Evolutionary conservation across 1,140 invertebrate species (phyloP).

Genomic region (Heterodera carotae): DNA sequence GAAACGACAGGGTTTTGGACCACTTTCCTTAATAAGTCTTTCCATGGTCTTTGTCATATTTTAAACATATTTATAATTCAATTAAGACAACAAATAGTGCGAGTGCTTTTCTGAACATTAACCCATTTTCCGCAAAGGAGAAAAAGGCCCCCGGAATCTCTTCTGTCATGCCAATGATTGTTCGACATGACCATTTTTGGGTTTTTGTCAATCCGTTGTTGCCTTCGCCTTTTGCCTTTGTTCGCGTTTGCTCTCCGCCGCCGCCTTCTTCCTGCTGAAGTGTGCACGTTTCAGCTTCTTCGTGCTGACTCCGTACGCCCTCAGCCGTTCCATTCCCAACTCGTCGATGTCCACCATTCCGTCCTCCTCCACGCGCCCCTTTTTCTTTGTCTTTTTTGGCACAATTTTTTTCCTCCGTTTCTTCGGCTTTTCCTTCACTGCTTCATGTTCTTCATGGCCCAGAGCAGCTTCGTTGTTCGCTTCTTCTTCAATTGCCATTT

Average conservation of each 20-base stretch:
- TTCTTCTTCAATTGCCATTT: constrained; percentile 22
- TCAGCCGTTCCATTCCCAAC: constrained; percentile 77
- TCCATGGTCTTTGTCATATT: too few species aligned
- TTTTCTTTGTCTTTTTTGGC: constrained; percentile 44
- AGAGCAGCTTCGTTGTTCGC: constrained; percentile 32
- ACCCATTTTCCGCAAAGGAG: too few species aligned
- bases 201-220: too few species aligned
- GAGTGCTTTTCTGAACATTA: too few species aligned
- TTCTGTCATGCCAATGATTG: too few species aligned
- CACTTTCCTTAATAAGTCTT: too few species aligned
- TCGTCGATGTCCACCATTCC: constrained; percentile 24
- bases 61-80: too few species aligned
- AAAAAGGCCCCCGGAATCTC: too few species aligned
- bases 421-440: constrained; percentile 4
- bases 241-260: neutral
- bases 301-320: constrained; percentile 86
- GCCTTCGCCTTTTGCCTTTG: neutral
- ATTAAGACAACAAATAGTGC: too few species aligned
- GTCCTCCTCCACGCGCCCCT: constrained; percentile 28
- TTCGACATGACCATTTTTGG: too few species aligned
- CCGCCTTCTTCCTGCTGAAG: constrained; percentile 37
- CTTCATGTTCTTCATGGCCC: constrained; percentile 16
- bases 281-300: constrained; percentile 78
- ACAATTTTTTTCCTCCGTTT: constrained; percentile 42
- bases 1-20: too few species aligned